Conservation (phyloP, 1,140 invertebrate species). For the Cardiocondyla obscurior region DNA sequence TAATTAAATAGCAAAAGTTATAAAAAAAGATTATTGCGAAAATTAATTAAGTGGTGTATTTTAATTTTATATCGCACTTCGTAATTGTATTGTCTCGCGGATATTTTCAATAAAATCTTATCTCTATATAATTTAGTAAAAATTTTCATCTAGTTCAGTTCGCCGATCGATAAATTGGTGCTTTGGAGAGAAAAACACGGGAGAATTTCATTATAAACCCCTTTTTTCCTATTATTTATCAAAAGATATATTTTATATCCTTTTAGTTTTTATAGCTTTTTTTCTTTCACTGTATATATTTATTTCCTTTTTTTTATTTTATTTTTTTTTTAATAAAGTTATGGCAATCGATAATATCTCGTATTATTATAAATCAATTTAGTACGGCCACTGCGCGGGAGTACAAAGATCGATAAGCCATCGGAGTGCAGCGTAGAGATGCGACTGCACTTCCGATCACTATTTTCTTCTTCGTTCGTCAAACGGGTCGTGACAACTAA, state of each 20-base stretch:
- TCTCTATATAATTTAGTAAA: not conserved
- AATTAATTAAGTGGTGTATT: no score
- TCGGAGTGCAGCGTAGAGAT: not conserved
- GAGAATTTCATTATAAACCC: not conserved
- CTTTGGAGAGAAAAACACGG: not conserved
- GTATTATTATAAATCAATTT: conserved; percentile 16
- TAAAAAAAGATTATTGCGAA: no score
- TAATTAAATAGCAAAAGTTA: no score
- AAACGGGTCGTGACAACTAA: conserved; percentile 34
- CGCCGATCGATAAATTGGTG: not conserved
- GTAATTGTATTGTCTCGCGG: not conserved
- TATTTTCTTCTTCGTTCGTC: conserved; percentile 43
- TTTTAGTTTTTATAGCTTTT: no score
- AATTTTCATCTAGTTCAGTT: not conserved
- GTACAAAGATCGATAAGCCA: conserved; percentile 19
- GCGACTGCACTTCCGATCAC: conserved; percentile 14
- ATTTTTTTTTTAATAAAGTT: not conserved
- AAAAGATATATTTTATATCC: not conserved
- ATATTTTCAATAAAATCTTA: not conserved
- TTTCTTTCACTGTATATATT: not conserved
- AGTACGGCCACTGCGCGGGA: not conserved
- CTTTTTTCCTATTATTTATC: not conserved
- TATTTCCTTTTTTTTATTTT: not conserved
- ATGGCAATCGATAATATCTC: not conserved
- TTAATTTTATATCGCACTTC: no score